Evolutionary conservation across 2,797 vertebrate species (phyloP), one percentile per base, ranked within the genome.

Genomic region (Apodemus agrarius): DNA sequence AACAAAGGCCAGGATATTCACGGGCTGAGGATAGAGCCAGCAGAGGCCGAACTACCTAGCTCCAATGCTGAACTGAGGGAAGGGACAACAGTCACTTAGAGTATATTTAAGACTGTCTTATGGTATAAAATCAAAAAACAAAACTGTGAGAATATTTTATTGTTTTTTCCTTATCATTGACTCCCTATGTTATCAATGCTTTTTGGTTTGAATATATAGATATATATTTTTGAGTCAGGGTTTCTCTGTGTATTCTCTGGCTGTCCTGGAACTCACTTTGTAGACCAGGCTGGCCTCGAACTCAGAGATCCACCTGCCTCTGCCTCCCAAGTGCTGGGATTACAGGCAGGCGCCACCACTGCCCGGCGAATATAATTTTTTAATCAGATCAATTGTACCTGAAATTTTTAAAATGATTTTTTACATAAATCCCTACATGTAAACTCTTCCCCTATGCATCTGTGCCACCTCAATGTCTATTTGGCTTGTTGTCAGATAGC

Each of bases 401-500:
- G 16, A 85, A 79, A 91, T 57, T 21, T 1, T 81, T n/a, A 19
- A 63, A 46, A 31, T 84, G 2, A 34, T 34, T 46, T 29, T 84
- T 10, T 29, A 12, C 9, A 63, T 3, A 46, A 21, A 21, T 1
- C 2, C 11, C 2, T 8, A 84, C 19, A 31, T 31, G 26, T 43
- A 69, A 69, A 24, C 29, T 65, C 31, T 46, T 84, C 67, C 31
- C 34, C 34, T 69, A 34, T 69, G 3, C 3, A 6, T 37, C 3
- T 17, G 2, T 82, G 0, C 49, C 13, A 11, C 80, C 83, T 26
- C 29, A 89, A 61, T 80, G 83, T 65, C 63, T 89, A 2, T 87
- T 90, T 97, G 89, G 13, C 74, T 97, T 93, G 26, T 82, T 24
- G 85, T 93, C 2, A 97, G 78, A 34, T 7, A 92, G 10, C 3